Percentiles rank a stretch among this genome's conserved stretches.
Conservation (phyloP, 2,888 invertebrate species). For the Melitaea athalia region DNA sequence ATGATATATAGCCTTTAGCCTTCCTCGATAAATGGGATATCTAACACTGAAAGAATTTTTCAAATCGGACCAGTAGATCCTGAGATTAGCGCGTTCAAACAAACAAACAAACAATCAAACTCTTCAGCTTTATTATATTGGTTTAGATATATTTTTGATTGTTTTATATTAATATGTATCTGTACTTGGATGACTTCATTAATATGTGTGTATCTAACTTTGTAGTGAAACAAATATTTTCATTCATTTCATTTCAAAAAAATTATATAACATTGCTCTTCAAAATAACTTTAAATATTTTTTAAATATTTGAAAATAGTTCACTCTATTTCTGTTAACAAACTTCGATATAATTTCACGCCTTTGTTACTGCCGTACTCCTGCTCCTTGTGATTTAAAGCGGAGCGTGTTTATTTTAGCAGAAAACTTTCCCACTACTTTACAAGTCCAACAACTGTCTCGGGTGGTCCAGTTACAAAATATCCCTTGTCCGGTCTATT, state of each 20-base stretch:
- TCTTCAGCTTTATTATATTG: no score
- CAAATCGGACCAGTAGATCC: no score
- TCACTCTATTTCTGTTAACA: background rate
- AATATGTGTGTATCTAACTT: no score
- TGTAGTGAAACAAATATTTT: no score
- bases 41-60: no score
- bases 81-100: no score
- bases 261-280: background rate
- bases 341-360: conserved; percentile 1
- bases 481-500: conserved; percentile 49
- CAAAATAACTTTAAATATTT: background rate
- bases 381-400: conserved; percentile 16
- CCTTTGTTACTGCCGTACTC: background rate
- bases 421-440: conserved; percentile 37
- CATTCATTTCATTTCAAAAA: background rate
- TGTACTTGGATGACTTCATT: no score
- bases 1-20: no score
- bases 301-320: background rate
- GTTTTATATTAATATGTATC: no score
- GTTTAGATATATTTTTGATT: no score
- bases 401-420: conserved; percentile 17
- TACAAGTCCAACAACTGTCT: conserved; percentile 48
- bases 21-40: no score
- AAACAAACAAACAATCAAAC: no score
- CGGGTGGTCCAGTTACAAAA: conserved; percentile 72